These are phyloP conservation scores for Nothocercus julius DNA, from an alignment of 2,113 vertebrate genomes.

Conservation along the genomic window DNA sequence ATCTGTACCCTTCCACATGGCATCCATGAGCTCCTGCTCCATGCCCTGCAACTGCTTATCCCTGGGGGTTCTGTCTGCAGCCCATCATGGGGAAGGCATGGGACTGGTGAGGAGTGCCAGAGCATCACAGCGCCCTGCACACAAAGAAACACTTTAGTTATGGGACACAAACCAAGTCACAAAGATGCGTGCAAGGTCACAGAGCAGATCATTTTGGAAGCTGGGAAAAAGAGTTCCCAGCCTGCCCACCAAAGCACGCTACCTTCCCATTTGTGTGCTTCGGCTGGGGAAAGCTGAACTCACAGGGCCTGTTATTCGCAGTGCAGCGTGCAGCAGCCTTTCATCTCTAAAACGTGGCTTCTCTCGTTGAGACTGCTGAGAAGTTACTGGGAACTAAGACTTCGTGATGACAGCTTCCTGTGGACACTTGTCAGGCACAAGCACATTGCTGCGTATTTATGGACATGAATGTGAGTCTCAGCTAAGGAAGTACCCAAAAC, in stretches of 20 bases:
- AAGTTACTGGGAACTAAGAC: neutral
- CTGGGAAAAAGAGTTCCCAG: neutral
- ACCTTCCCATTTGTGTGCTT: neutral
- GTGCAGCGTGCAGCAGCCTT: neutral
- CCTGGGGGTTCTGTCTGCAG: neutral
- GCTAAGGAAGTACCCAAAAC: neutral
- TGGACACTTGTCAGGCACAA: neutral
- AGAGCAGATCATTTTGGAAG: neutral
- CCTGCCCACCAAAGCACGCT: neutral
- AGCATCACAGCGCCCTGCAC: neutral
- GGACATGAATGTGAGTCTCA: neutral
- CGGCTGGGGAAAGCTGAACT: neutral
- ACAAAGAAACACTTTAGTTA: rapidly evolving
- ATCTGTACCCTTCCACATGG: neutral
- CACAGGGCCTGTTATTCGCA: rapidly evolving
- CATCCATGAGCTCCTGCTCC: neutral
- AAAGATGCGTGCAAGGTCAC: neutral
- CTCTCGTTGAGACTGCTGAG: neutral
- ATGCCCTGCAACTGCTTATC: neutral
- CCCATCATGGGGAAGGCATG: neutral
- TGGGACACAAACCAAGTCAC: neutral
- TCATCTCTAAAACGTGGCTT: neutral
- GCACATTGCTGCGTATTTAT: slow-evolving; percentile 38
- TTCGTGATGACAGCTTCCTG: neutral
- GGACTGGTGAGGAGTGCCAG: neutral